Evolutionary conservation across 2,113 vertebrate genomes (phyloP), one percentile per base, ranked within the genome.

Genomic region (Petroica traversi): DNA sequence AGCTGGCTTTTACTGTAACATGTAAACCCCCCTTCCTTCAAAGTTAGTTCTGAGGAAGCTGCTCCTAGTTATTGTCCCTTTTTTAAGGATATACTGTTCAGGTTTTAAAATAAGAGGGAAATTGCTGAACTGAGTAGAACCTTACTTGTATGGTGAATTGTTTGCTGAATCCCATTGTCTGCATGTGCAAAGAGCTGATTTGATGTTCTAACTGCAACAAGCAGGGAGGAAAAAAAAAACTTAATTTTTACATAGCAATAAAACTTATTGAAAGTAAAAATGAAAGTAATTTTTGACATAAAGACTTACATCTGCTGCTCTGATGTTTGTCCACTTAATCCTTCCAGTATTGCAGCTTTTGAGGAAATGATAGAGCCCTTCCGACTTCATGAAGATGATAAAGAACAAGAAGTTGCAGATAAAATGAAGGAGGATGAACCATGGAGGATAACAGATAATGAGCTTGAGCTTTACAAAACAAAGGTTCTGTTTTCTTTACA

Each of bases 371-470:
- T 99, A 77, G 99, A 99, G 97, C 99, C 99, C 4, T 99, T 99
- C 93, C 98, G 98, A 92, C 98, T 99, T 96, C 99, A 99, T 79
- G 99, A 99, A 92, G 99, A 99, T 76, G 99, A 99, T 96, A 99
- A 99, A 98, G 99, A 99, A 55, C 99, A 99, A 96, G 99, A 99
- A 36, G 98, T 98, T 75, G 99, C 99, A 17, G 99, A 99, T 94
- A 98, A 98, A 97, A 98, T 99, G 98, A 99, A 99, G 97, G 98
- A 99, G 64, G 99, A 99, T n/a, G 99, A 99, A 51, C 99, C 99
- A 3, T 99, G 99, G 99, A 98, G 98, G 94, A 99, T 99, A 97
- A 99, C 99, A 25, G 99, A 99, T 97, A 99, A 99, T 43, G 99
- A 99, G 97, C 97, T 99, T 94, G 99, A 99, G 96, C 98, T 99